Conservation (phyloP, 2,888 invertebrate species). For the Sipha maydis region DNA sequence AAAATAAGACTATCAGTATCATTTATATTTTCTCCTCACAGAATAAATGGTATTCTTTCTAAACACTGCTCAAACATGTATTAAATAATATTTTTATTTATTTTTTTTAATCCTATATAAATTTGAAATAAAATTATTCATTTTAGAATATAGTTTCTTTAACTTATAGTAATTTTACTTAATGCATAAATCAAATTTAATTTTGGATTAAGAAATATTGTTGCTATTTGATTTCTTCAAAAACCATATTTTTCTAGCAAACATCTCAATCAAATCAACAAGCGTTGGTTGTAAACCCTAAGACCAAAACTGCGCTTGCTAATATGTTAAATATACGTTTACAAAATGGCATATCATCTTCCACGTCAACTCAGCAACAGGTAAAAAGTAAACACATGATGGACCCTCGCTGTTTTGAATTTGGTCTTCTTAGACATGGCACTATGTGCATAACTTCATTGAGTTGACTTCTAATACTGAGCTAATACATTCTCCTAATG, state of each 20-base stretch:
- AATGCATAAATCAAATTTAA: constrained; percentile 9
- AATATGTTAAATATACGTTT: constrained; percentile 90
- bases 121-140: too few relatives aligned
- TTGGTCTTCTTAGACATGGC: constrained; percentile 43
- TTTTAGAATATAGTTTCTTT: neutral
- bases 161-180: neutral
- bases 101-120: too few relatives aligned
- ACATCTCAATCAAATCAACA: constrained; percentile 63
- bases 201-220: constrained; percentile 18
- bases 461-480: constrained; percentile 28
- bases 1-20: neutral
- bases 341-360: constrained; percentile 68
- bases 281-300: constrained; percentile 80
- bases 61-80: neutral
- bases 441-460: constrained; percentile 46
- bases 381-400: constrained; percentile 51
- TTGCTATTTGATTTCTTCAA: constrained; percentile 62
- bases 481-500: constrained; percentile 37
- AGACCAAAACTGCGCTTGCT: constrained; percentile 94
- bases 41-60: neutral
- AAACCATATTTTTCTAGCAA: constrained; percentile 60
- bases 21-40: neutral
- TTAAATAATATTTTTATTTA: too few relatives aligned
- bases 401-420: constrained; percentile 52
- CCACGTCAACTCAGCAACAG: constrained; percentile 66